Percentiles rank a stretch among this genome's conserved stretches.
These are phyloP conservation scores for Turdus rufiventris DNA, from an alignment of 2,113 vertebrate species.

Conservation along the genomic window DNA sequence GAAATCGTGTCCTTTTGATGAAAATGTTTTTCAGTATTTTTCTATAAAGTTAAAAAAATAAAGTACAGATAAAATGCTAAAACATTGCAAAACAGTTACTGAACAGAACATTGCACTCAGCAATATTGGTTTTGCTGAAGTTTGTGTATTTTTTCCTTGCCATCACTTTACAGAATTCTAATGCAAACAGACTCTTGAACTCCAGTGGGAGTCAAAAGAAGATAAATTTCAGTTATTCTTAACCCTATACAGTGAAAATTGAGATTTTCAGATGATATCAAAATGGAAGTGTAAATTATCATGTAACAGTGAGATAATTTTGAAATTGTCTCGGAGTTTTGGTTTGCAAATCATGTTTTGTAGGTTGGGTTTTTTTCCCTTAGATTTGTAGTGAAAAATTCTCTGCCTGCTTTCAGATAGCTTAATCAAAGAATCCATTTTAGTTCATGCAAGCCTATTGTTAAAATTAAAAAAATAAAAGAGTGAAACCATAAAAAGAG, in stretches of 20 bases:
- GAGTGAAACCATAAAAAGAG: neutral
- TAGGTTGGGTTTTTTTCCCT: rapidly evolving
- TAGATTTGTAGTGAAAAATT: neutral
- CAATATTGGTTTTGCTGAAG: neutral
- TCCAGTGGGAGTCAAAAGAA: neutral
- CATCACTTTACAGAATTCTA: neutral
- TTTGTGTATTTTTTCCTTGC: neutral
- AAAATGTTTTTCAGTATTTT: neutral
- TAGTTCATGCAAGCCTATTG: neutral
- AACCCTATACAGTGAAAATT: neutral
- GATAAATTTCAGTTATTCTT: neutral
- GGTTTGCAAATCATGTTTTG: neutral
- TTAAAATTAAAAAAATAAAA: neutral
- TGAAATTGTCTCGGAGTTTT: neutral
- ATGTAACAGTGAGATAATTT: neutral
- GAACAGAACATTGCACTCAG: neutral
- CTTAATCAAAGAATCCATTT: neutral
- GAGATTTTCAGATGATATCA: neutral
- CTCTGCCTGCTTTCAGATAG: neutral
- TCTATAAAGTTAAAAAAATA: neutral
- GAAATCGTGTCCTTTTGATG: neutral
- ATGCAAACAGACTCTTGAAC: neutral
- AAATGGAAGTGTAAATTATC: neutral
- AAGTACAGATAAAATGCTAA: neutral
- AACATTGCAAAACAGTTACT: neutral